These are phyloP conservation scores for Neogale vison DNA, from an alignment of 2,113 vertebrate genomes.

Conservation along the genomic window DNA sequence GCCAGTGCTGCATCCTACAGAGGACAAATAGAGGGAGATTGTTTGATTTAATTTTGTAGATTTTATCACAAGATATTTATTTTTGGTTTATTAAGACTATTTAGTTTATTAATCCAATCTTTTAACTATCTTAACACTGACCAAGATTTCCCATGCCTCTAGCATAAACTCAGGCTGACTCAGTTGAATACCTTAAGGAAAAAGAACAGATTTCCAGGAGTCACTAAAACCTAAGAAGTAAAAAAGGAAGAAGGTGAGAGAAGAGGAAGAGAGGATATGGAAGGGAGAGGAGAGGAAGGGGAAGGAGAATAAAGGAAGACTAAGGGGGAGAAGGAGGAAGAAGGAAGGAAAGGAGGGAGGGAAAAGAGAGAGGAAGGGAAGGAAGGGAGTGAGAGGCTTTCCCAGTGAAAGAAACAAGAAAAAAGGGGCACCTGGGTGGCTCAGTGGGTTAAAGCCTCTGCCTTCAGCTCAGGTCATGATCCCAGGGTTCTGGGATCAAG, in stretches of 20 bases:
- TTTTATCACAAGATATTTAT: not conserved
- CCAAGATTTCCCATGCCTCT: not conserved
- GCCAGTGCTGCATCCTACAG: not conserved
- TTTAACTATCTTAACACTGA: not conserved
- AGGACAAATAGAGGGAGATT: not conserved
- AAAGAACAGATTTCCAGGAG: not conserved
- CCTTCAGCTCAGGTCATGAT: no score
- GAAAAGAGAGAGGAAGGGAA: not conserved
- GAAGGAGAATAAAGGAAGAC: accelerated
- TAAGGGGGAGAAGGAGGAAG: not conserved
- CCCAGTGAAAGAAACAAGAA: not conserved
- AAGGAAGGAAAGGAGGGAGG: no score
- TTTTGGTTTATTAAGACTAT: not conserved
- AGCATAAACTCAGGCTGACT: not conserved
- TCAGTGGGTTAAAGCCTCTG: no score
- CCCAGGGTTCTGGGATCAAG: no score
- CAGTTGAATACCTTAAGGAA: not conserved
- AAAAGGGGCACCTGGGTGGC: no score
- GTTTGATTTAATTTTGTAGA: not conserved
- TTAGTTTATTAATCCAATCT: not conserved
- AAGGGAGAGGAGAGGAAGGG: not conserved
- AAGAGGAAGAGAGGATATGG: accelerated
- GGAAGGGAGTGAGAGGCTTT: not conserved
- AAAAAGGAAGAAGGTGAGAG: not conserved
- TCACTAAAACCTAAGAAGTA: not conserved